These are phyloP conservation scores for Dendrocincla tyrannina DNA, from an alignment of 2,797 vertebrate genomes.

Conservation along the genomic window DNA sequence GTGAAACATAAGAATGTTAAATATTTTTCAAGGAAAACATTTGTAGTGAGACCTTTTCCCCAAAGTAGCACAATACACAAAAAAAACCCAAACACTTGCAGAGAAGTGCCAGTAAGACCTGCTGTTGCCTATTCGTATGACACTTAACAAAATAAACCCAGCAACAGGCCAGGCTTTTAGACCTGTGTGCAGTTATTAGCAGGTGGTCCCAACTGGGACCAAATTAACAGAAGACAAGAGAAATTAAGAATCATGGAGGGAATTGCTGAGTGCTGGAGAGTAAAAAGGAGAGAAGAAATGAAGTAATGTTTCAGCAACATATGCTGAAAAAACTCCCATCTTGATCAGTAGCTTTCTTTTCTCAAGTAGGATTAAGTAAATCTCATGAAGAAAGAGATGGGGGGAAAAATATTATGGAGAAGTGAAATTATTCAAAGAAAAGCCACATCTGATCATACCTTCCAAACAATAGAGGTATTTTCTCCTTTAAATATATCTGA, in stretches of 20 bases:
- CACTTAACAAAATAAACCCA: not conserved
- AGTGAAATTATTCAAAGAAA: not conserved
- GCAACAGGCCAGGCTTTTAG: not conserved
- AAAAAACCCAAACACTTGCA: not conserved
- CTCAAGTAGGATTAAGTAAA: not conserved
- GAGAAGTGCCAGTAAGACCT: not conserved
- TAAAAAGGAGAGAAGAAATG: not conserved
- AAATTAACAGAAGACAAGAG: not conserved
- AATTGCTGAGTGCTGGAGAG: not conserved
- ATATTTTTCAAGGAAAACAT: not conserved
- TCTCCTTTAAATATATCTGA: not conserved
- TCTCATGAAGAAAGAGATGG: not conserved
- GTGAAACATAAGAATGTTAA: not conserved
- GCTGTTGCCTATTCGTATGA: not conserved
- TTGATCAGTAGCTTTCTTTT: not conserved
- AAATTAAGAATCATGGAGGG: not conserved
- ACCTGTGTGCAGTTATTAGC: not conserved
- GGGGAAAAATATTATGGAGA: not conserved
- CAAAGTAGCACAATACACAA: not conserved
- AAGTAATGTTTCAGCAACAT: not conserved
- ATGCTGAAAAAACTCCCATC: not conserved
- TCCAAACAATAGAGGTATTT: not conserved
- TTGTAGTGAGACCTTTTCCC: not conserved
- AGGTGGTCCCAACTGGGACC: not conserved
- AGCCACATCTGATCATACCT: not conserved